phyloP scores from a whole-genome alignment of 2,888 invertebrate species.

The Eumerus sabulonum region DNA sequence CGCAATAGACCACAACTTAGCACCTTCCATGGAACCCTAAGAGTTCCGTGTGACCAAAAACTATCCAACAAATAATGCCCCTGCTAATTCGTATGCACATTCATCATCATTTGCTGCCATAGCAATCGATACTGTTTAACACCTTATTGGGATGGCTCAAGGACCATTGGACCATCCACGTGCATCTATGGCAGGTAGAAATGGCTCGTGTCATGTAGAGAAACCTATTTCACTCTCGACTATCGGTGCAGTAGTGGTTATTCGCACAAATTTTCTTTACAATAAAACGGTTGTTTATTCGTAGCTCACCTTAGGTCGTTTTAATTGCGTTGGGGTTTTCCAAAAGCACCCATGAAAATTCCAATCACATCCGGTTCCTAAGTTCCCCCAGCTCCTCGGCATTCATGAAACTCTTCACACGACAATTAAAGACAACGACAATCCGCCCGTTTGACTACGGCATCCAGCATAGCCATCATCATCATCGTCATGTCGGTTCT shows the following conservation, averaged over 20 bases:
- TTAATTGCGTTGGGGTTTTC: conserved; percentile 66
- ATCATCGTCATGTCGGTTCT: too few relatives aligned
- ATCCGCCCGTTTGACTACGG: neutral
- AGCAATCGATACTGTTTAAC: neutral
- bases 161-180: too few relatives aligned
- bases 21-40: neutral
- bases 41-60: conserved; percentile 13
- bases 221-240: conserved; percentile 28
- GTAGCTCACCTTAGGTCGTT: conserved; percentile 33
- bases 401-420: conserved; percentile 64
- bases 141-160: too few relatives aligned
- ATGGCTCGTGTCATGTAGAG: neutral
- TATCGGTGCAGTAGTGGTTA: neutral
- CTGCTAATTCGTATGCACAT: neutral
- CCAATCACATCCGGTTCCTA: conserved; percentile 67
- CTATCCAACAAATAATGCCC: too few relatives aligned
- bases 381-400: conserved; percentile 31
- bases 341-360: conserved; percentile 62
- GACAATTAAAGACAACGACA: conserved; percentile 59
- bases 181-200: too few relatives aligned
- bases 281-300: neutral
- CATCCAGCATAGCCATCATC: neutral
- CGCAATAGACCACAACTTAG: too few relatives aligned
- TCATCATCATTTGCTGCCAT: neutral
- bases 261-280: too few relatives aligned